Evolutionary conservation across 1,140 invertebrate genomes (phyloP).

Genomic region (Trinorchestia longiramus): DNA sequence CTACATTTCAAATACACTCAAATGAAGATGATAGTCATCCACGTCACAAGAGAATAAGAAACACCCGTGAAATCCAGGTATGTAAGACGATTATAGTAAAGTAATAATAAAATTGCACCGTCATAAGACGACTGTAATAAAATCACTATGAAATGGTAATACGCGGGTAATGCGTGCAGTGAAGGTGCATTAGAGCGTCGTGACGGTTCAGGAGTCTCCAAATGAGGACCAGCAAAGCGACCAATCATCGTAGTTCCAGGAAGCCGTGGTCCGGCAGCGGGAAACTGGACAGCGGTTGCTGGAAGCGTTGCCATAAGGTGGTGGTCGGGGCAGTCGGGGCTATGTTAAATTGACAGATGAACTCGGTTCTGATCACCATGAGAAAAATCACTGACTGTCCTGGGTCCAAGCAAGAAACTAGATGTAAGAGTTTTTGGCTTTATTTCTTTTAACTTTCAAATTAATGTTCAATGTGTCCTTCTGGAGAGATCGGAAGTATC

Average conservation of each 20-base stretch:
- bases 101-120: slow-evolving; percentile 1
- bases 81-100: neutral
- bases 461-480: neutral
- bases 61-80: neutral
- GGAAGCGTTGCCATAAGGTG: neutral
- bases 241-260: neutral
- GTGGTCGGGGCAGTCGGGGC: neutral
- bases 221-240: neutral
- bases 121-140: neutral
- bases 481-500: no score
- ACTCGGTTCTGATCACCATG: neutral
- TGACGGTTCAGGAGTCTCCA: neutral
- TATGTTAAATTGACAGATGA: neutral
- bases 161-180: neutral
- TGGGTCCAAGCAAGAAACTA: no score
- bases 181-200: neutral
- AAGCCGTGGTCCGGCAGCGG: neutral
- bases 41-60: neutral
- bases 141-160: neutral
- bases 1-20: neutral
- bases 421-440: neutral
- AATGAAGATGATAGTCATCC: neutral
- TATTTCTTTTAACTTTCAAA: neutral
- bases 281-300: neutral
- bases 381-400: neutral